These are phyloP conservation scores for Tympanuchus pallidicinctus DNA, from an alignment of 2,113 vertebrate species.

Conservation along the genomic window DNA sequence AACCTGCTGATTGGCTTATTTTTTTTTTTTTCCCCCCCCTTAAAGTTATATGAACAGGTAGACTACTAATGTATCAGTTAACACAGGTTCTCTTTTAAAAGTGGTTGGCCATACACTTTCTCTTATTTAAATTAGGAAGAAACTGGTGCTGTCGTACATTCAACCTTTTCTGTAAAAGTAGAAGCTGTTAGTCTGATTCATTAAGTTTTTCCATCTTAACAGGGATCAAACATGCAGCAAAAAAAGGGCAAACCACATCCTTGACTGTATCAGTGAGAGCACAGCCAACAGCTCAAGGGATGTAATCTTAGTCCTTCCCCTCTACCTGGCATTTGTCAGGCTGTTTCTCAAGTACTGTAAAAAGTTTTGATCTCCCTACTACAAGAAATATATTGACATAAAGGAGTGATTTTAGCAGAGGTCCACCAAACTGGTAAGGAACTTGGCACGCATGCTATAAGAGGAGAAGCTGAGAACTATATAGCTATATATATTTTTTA, in stretches of 20 bases:
- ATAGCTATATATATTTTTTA: fast-evolving
- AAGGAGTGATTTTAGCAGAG: neutral
- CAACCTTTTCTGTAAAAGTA: neutral
- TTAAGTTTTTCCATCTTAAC: neutral
- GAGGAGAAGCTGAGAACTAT: neutral
- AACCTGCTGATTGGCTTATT: neutral
- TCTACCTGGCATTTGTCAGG: neutral
- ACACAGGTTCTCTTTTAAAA: neutral
- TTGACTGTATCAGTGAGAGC: fast-evolving
- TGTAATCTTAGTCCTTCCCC: neutral
- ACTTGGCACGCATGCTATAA: too few relatives aligned
- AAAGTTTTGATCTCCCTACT: neutral
- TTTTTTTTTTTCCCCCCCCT: neutral
- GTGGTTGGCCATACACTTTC: neutral
- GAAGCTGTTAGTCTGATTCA: neutral
- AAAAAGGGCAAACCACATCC: neutral
- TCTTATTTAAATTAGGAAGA: neutral
- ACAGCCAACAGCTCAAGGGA: neutral
- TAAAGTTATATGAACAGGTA: neutral
- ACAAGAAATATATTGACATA: neutral
- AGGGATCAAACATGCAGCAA: neutral
- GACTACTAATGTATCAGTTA: neutral
- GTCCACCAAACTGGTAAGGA: neutral
- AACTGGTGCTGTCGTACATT: neutral
- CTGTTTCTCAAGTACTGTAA: neutral